Base-by-base conservation (phyloP, 2,888 invertebrate species). In the Carcina quercana region DNA sequence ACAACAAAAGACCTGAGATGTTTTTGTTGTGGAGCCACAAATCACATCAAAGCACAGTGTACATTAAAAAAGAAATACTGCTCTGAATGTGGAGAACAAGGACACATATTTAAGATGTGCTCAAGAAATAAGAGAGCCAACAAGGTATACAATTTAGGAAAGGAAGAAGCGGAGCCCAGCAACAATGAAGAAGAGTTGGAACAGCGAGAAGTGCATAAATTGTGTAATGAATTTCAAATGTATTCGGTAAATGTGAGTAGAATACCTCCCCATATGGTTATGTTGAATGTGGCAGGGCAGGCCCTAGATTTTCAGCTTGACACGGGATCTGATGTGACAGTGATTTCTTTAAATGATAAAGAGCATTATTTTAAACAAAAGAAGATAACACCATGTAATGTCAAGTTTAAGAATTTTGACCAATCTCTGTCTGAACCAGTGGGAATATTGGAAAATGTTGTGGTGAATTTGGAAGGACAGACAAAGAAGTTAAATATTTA, bases 61-160 rank as follows among this genome's bases (percentile, higher is more conserved):
- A 21, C 19, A n/a, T 11, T 40, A 3, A 15, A 7, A 1, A 26
- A 32, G 13, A 40, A 37, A 25, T 35, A 21, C 21, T 40, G 40
- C 22, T 30, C 30, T 1, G 40, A 40, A 15, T 40, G 37, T 30
- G 40, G 37, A 6, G 13, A 20, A 20, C 28, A 31, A 13, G 31
- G 31, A 1, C 31, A 34, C 19, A 31, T 28, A 7, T 32, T 22
- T 8, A 34, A 24, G 25, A 26, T 34, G 27, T 37, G 37, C 17
- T 7, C 5, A 21, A n/a, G 25, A 5, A 30, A 28, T 10, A 21
- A n/a, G 8, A 21, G 3, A 7, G n/a, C n/a, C 21, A 21, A n/a
- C 6, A 3, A 21, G 10, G n/a, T 7, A 4, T n/a, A 21, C 6
- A n/a, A 3, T 3, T 21, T 7, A 21, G 3, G n/a, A 10, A 6